These are phyloP conservation scores for Sternotherus odoratus DNA, from an alignment of 2,797 vertebrate genomes.

Conservation along the genomic window DNA sequence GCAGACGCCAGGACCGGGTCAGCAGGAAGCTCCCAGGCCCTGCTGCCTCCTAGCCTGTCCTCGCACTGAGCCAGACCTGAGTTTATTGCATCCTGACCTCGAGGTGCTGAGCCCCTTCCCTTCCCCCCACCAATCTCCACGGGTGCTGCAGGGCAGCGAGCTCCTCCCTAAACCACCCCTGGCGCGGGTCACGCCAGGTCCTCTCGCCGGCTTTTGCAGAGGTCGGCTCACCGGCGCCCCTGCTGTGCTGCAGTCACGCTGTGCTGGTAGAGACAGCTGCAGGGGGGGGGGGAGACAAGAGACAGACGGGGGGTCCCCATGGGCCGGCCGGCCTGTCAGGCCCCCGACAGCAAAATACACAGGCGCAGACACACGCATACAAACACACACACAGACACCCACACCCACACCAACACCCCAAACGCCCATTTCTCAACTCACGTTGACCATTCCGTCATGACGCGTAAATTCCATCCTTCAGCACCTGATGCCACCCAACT, in stretches of 20 bases:
- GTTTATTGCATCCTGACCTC: neutral
- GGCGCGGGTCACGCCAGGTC: too few relatives aligned
- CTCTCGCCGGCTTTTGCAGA: neutral
- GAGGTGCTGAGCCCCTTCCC: too few relatives aligned
- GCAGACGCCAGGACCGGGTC: neutral
- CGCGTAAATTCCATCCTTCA: neutral
- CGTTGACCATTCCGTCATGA: neutral
- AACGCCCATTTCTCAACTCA: neutral
- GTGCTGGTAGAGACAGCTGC: fast-evolving
- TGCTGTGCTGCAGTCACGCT: neutral
- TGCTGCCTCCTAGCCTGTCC: neutral
- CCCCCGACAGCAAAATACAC: neutral
- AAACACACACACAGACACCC: neutral
- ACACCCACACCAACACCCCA: neutral
- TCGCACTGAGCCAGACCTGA: too few relatives aligned
- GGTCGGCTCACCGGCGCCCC: neutral
- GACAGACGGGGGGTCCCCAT: neutral
- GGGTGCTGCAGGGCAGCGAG: neutral
- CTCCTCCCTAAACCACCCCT: neutral
- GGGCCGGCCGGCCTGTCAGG: neutral
- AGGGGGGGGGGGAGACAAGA: neutral
- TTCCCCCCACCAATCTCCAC: too few relatives aligned
- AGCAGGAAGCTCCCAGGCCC: neutral
- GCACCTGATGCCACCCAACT: neutral
- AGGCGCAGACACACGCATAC: neutral